Evolutionary conservation across 2,113 vertebrate genomes (phyloP).

Genomic region (Chaetura pelagica): DNA sequence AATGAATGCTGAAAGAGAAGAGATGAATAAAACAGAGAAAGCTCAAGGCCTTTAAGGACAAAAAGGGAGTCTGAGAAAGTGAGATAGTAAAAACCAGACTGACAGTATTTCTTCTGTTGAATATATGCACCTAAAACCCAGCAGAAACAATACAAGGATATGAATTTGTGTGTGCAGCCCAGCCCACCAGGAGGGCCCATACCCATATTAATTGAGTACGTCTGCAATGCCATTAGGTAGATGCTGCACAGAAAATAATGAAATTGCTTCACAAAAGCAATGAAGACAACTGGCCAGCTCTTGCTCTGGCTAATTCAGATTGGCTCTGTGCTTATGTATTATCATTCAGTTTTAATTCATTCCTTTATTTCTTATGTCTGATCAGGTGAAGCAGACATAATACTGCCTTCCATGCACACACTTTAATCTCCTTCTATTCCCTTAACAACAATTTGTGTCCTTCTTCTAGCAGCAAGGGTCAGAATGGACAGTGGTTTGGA

Average conservation of each 20-base stretch:
- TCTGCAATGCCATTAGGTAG: slow-evolving; percentile 23
- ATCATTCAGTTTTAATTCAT: neutral
- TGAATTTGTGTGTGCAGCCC: neutral
- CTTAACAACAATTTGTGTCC: neutral
- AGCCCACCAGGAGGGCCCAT: neutral
- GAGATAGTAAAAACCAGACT: neutral
- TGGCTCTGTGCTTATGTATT: neutral
- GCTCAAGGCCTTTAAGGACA: slow-evolving; percentile 27
- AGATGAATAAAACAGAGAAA: neutral
- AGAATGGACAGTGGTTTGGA: neutral
- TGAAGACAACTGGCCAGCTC: neutral
- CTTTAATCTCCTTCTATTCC: neutral
- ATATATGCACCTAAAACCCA: slow-evolving; percentile 1
- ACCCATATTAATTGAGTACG: neutral
- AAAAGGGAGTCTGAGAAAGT: slow-evolving; percentile 15
- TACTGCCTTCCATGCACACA: neutral
- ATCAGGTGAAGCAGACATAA: neutral
- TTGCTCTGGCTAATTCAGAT: neutral
- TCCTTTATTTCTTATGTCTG: neutral
- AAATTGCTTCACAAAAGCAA: slow-evolving; percentile 9
- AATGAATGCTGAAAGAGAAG: neutral
- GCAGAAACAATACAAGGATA: neutral
- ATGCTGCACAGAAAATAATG: slow-evolving; percentile 31
- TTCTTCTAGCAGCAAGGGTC: neutral
- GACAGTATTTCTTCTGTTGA: slow-evolving; percentile 17